Evolutionary conservation across 2,888 invertebrate species (phyloP).

Genomic region (Eristalinus sepulchralis): DNA sequence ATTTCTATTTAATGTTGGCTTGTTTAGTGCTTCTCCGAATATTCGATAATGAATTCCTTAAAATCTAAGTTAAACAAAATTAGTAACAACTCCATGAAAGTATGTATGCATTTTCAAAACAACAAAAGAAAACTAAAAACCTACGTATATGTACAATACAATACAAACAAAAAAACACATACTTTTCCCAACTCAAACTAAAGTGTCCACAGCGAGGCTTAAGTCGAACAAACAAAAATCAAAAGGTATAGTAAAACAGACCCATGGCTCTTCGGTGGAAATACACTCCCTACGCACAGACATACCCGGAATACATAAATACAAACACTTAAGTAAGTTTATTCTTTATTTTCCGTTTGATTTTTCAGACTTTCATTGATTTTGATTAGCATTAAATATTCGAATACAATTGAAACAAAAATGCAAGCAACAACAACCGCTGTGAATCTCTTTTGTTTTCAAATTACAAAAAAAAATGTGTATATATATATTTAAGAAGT

Average conservation of each 20-base stretch:
- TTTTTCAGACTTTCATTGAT: constrained; percentile 38
- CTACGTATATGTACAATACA: not conserved
- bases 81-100: constrained; percentile 11
- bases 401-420: constrained; percentile 31
- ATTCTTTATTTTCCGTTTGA: constrained; percentile 6
- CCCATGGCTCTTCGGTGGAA: constrained; percentile 54
- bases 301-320: constrained; percentile 28
- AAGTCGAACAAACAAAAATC: not conserved
- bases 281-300: not conserved
- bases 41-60: not conserved
- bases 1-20: not conserved
- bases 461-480: constrained; percentile 8
- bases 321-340: constrained; percentile 43
- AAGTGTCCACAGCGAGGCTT: constrained; percentile 42
- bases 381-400: constrained; percentile 34
- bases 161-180: not conserved
- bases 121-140: constrained; percentile 9
- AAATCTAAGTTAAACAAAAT: constrained; percentile 19
- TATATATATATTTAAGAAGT: constrained; percentile 10
- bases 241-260: constrained; percentile 18
- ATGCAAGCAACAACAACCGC: constrained; percentile 30
- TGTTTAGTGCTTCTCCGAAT: not conserved
- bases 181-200: constrained; percentile 1
- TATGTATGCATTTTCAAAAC: not conserved
- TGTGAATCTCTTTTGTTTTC: constrained; percentile 44